Conservation (phyloP, 2,797 vertebrate genomes). For the Falco biarmicus region DNA sequence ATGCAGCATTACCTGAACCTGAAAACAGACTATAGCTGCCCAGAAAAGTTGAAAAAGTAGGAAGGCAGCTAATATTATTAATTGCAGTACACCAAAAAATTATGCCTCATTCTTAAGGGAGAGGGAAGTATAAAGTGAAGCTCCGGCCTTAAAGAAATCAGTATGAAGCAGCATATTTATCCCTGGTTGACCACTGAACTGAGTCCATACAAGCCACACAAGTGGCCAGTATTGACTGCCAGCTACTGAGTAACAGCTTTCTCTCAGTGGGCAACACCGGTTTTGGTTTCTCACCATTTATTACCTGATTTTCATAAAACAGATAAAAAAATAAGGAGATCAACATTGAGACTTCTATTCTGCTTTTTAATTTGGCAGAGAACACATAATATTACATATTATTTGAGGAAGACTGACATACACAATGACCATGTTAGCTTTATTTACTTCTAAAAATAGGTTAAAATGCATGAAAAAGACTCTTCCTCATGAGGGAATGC, state of each 20-base stretch:
- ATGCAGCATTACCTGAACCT: neutral
- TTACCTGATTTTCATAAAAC: neutral
- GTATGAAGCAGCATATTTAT: neutral
- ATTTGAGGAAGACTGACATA: neutral
- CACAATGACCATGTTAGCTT: neutral
- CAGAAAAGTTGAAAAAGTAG: neutral
- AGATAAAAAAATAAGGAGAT: neutral
- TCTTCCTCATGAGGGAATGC: neutral
- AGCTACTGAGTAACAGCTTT: neutral
- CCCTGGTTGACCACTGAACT: neutral
- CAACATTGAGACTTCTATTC: neutral
- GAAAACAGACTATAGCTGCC: neutral
- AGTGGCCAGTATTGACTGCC: neutral
- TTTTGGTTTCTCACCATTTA: neutral
- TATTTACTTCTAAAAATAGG: neutral
- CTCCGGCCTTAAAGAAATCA: neutral
- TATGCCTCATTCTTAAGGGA: neutral
- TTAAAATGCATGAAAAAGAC: neutral
- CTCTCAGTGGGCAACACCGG: neutral
- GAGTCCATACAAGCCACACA: neutral
- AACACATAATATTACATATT: neutral
- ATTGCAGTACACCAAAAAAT: neutral
- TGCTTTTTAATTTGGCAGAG: neutral
- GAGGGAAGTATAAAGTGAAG: neutral
- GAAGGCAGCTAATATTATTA: neutral